Conservation (phyloP, 2,888 invertebrate species). For the Panorpa germanica region DNA sequence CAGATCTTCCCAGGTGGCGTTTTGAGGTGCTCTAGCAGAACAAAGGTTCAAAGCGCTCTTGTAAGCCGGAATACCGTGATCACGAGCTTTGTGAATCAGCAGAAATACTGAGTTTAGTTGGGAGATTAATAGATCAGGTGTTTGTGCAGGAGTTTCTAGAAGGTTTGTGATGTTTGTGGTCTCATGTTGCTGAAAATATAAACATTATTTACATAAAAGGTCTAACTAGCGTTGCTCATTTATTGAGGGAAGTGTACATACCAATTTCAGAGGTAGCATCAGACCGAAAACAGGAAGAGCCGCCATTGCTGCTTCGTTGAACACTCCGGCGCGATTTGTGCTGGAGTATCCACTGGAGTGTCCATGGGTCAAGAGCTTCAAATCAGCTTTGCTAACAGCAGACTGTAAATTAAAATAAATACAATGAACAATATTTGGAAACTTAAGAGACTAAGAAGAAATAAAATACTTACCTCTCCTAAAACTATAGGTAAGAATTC, state of each 20-base stretch:
- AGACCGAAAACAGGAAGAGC: constrained; percentile 55
- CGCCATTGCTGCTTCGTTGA: constrained; percentile 57
- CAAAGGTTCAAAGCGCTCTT: constrained; percentile 47
- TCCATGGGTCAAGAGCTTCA: constrained; percentile 43
- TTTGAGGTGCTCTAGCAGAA: constrained; percentile 21
- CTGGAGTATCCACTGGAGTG: constrained; percentile 70
- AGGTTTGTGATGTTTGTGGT: constrained; percentile 39
- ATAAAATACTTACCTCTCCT: constrained; percentile 36
- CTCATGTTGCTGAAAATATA: constrained; percentile 30
- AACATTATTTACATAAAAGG: too few relatives aligned
- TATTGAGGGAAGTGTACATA: too few relatives aligned
- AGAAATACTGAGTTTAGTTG: constrained; percentile 28
- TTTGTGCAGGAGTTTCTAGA: constrained; percentile 40
- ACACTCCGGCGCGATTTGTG: constrained; percentile 55
- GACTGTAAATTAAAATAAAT: constrained; percentile 24
- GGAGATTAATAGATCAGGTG: constrained; percentile 35
- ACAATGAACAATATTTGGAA: neutral
- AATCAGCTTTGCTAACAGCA: constrained; percentile 37
- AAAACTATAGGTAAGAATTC: constrained; percentile 65
- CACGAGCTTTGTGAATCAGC: constrained; percentile 44
- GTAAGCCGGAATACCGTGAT: constrained; percentile 68
- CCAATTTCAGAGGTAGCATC: constrained; percentile 52
- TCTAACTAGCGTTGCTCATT: too few relatives aligned
- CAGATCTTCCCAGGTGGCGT: constrained; percentile 35
- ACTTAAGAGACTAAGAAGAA: neutral